Conservation (phyloP, 2,113 vertebrate genomes). For the Piliocolobus tephrosceles region DNA sequence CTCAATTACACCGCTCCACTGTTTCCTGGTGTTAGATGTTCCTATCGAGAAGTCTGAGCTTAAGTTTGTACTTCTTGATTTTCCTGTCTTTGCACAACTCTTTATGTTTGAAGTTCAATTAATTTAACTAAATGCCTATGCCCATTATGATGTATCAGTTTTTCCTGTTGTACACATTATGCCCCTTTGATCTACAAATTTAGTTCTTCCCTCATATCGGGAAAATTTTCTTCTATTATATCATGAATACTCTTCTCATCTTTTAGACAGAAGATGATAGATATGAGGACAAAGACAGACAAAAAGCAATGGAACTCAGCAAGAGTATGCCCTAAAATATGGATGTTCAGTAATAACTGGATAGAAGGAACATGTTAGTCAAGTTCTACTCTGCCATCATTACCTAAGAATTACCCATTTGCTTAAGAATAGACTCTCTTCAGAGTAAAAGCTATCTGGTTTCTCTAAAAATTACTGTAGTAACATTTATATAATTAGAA, state of each 20-base stretch:
- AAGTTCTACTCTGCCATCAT: neutral
- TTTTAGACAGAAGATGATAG: neutral
- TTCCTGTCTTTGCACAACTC: neutral
- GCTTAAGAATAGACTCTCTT: neutral
- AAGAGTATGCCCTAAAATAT: neutral
- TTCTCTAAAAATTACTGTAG: neutral
- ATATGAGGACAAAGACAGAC: neutral
- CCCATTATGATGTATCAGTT: neutral
- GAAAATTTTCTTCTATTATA: neutral
- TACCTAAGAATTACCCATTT: neutral
- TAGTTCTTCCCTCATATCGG: neutral
- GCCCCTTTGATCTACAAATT: neutral
- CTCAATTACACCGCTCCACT: neutral
- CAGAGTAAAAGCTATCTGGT: neutral
- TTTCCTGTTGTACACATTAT: neutral
- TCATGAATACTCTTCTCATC: neutral
- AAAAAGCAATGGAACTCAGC: neutral
- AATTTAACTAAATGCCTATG: neutral
- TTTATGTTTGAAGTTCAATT: neutral
- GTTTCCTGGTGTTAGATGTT: neutral
- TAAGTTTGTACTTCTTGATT: neutral
- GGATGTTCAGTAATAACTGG: neutral
- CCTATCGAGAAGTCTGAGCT: neutral
- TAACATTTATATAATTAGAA: neutral
- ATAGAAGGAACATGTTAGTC: neutral